These are phyloP conservation scores for Thymelicus acteon DNA, from an alignment of 2,888 invertebrate genomes.

Conservation along the genomic window DNA sequence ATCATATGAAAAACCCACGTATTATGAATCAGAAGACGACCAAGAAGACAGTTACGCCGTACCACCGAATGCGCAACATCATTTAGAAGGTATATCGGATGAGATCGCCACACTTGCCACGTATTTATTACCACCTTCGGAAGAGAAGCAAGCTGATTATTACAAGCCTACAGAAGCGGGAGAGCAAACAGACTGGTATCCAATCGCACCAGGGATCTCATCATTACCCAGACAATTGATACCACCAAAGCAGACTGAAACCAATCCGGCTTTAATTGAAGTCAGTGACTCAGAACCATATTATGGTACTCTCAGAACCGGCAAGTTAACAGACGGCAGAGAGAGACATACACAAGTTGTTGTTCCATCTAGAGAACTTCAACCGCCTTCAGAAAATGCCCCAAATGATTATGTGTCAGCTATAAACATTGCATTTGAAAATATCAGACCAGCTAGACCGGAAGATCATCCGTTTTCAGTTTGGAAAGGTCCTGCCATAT, in stretches of 20 bases:
- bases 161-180: constrained; percentile 59
- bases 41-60: constrained; percentile 65
- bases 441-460: constrained; percentile 1
- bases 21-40: constrained; percentile 60
- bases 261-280: constrained; percentile 43
- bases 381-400: constrained; percentile 69
- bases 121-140: constrained; percentile 67
- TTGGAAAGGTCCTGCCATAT: constrained; percentile 28
- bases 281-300: constrained; percentile 44
- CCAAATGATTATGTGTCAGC: constrained; percentile 56
- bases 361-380: constrained; percentile 62
- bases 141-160: constrained; percentile 56
- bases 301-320: constrained; percentile 47
- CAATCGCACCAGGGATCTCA: constrained; percentile 55
- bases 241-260: constrained; percentile 46
- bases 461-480: constrained; percentile 12
- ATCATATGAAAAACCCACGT: constrained; percentile 56
- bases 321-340: constrained; percentile 48
- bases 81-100: constrained; percentile 56
- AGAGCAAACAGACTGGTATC: constrained; percentile 74
- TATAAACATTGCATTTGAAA: constrained; percentile 13
- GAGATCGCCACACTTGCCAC: constrained; percentile 63
- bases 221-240: constrained; percentile 9
- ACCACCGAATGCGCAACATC: constrained; percentile 63
- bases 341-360: constrained; percentile 44